These are phyloP conservation scores for Drosophila athabasca DNA, from an alignment of 1,140 invertebrate genomes.

Conservation along the genomic window DNA sequence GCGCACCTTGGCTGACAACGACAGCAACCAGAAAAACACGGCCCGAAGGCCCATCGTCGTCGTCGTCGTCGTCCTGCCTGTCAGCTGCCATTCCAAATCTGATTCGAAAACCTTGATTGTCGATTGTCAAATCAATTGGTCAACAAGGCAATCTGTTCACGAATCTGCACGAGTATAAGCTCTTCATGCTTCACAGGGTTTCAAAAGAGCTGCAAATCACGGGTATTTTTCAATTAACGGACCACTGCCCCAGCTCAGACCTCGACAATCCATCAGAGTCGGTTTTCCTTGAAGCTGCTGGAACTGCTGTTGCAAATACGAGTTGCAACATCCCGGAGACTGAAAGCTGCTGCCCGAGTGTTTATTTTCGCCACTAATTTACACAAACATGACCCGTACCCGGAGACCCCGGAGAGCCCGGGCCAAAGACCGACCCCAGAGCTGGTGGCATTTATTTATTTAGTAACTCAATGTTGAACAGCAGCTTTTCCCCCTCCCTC, in stretches of 20 bases:
- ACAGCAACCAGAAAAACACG: not conserved
- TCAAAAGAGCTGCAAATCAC: conserved; percentile 33
- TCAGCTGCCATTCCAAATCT: conserved; percentile 42
- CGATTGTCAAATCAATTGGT: conserved; percentile 52
- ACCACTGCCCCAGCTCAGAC: conserved; percentile 4
- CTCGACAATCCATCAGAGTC: conserved; percentile 38
- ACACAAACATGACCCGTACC: conserved; percentile 51
- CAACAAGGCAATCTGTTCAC: conserved; percentile 33
- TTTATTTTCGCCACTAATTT: conserved; percentile 55
- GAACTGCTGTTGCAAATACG: conserved; percentile 20
- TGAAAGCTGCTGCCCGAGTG: conserved; percentile 20
- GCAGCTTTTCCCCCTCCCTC: conserved; percentile 8
- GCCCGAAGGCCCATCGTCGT: conserved; percentile 4
- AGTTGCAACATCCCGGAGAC: not conserved
- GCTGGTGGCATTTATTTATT: conserved; percentile 55
- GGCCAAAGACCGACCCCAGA: conserved; percentile 11
- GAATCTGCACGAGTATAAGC: conserved; percentile 1
- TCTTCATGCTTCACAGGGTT: conserved; percentile 1
- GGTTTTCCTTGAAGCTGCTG: conserved; percentile 4
- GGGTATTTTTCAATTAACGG: conserved; percentile 50
- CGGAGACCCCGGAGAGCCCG: no score
- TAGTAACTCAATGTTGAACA: conserved; percentile 55
- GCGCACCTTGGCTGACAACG: conserved; percentile 37
- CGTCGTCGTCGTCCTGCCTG: conserved; percentile 10
- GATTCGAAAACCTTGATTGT: conserved; percentile 32